phyloP scores from a whole-genome alignment of 2,113 vertebrate species.

The Etheostoma cragini region DNA sequence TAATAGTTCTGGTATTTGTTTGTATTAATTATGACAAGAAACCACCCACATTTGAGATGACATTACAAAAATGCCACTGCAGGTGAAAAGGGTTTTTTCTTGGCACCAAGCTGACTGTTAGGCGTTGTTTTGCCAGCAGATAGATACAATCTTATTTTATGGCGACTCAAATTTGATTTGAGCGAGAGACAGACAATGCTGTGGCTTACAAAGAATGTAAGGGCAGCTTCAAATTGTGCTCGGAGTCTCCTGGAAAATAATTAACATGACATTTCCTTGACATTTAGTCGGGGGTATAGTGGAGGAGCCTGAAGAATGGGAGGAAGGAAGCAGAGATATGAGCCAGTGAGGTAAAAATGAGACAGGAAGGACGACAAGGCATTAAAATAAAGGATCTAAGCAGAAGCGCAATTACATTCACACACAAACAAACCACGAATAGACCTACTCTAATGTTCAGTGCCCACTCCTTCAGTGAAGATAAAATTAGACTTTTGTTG shows the following conservation, averaged over 20 bases:
- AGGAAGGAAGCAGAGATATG: conserved; percentile 56
- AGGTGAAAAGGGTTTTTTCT: conserved; percentile 50
- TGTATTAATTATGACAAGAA: conserved; percentile 11
- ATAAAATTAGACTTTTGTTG: conserved; percentile 73
- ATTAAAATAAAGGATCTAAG: conserved; percentile 46
- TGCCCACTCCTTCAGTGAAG: conserved; percentile 55
- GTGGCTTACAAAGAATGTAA: conserved; percentile 63
- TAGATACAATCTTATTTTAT: conserved; percentile 78
- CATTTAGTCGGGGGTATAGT: conserved; percentile 83
- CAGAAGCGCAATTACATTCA: conserved; percentile 11
- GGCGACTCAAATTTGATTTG: conserved; percentile 79
- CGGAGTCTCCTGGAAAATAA: conserved; percentile 82
- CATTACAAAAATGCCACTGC: conserved; percentile 26
- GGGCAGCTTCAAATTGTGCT: conserved; percentile 70
- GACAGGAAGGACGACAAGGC: conserved; percentile 39
- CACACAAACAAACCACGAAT: conserved; percentile 47
- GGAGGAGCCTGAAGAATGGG: conserved; percentile 66
- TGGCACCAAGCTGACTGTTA: conserved; percentile 30
- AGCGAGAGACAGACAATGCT: conserved; percentile 66
- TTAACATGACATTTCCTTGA: conserved; percentile 88
- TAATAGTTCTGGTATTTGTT: background rate
- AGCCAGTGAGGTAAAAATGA: conserved; percentile 38
- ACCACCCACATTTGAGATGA: conserved; percentile 9
- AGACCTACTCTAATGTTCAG: conserved; percentile 58
- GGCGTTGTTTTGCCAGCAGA: conserved; percentile 46